Conservation (phyloP, 2,888 invertebrate genomes). For the Halictus ligatus region DNA sequence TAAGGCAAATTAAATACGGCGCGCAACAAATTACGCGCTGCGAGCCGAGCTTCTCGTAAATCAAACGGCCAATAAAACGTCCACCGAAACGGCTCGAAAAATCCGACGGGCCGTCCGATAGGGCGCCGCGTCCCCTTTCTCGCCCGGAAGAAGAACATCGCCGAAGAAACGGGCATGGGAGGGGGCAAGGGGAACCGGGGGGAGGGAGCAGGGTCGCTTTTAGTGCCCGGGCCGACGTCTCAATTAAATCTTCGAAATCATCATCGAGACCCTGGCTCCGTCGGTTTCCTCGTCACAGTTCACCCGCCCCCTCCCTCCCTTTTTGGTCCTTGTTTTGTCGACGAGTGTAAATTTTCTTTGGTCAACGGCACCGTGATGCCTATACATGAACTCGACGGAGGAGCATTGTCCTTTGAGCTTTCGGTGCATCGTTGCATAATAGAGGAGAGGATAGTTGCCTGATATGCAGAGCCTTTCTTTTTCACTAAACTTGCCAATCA, state of each 20-base stretch:
- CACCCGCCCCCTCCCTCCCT: background rate
- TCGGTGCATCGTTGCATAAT: background rate
- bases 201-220: conserved; percentile 53
- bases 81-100: conserved; percentile 63
- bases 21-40: conserved; percentile 72
- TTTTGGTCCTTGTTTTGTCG: conserved; percentile 38
- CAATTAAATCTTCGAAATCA: conserved; percentile 78
- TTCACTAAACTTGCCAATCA: too few species aligned
- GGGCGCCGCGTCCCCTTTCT: conserved; percentile 30
- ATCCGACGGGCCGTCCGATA: conserved; percentile 47
- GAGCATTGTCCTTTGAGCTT: background rate
- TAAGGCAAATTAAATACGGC: conserved; percentile 74
- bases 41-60: conserved; percentile 70
- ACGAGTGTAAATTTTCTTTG: conserved; percentile 66
- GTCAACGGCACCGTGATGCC: conserved; percentile 52
- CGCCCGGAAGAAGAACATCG: conserved; percentile 34
- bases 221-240: conserved; percentile 76
- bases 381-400: background rate
- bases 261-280: conserved; percentile 47
- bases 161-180: background rate
- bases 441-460: too few species aligned
- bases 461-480: too few species aligned
- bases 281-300: conserved; percentile 42
- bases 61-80: conserved; percentile 74
- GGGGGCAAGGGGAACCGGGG: background rate